These are phyloP conservation scores for Rhincodon typus DNA, from an alignment of 2,797 vertebrate genomes.

Conservation along the genomic window DNA sequence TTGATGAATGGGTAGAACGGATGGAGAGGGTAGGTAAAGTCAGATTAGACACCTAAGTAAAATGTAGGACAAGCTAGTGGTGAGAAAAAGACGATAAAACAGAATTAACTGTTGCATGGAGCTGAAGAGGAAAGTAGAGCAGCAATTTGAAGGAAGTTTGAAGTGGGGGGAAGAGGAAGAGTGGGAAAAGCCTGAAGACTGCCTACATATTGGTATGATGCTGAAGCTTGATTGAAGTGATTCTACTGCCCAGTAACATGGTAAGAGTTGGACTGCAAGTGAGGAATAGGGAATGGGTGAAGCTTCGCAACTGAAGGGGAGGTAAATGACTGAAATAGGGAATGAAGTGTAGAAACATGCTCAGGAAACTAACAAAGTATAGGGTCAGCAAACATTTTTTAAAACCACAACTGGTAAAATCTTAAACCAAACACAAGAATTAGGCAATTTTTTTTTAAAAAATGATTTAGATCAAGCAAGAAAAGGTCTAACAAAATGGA, in stretches of 20 bases:
- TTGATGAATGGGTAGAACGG: background rate
- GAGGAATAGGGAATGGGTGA: background rate
- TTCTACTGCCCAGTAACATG: background rate
- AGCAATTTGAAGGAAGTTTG: background rate
- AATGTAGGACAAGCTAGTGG: background rate
- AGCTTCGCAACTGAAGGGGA: background rate
- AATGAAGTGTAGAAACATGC: background rate
- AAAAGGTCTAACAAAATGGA: background rate
- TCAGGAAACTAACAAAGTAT: background rate
- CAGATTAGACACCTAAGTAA: background rate
- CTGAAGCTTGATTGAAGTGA: background rate
- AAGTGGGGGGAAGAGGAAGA: background rate
- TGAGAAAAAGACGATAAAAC: background rate
- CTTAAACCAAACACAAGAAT: background rate
- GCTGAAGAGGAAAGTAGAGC: background rate
- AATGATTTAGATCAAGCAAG: background rate
- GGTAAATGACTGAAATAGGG: background rate
- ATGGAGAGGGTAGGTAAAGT: background rate
- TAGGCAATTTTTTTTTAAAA: background rate
- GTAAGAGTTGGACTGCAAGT: background rate
- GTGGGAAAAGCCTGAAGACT: background rate
- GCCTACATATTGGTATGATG: background rate
- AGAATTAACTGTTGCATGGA: background rate
- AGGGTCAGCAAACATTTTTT: background rate
- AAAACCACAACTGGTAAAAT: background rate